A percentile compares a stretch with the other conserved stretches of the same genome.
Conservation (phyloP, 1,140 invertebrate genomes). For the Megalonaias nervosa region DNA sequence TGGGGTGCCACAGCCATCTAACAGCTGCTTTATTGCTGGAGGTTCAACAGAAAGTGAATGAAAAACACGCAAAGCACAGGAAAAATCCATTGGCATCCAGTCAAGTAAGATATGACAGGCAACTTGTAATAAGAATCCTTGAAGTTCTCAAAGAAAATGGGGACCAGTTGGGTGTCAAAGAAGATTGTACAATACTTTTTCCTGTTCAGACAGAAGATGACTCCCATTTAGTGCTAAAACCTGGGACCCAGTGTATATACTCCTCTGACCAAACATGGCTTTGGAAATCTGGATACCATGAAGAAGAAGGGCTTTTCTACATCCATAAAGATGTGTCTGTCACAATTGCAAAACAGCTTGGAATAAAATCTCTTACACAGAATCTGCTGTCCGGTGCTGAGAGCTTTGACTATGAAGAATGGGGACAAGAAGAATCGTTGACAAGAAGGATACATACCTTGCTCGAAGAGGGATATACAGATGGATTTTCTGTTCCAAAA, state of each 20-base stretch:
- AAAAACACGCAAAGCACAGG: background rate
- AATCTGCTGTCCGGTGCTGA: slow-evolving; percentile 26
- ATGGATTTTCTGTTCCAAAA: slow-evolving; percentile 56
- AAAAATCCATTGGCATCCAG: background rate
- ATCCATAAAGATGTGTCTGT: slow-evolving; percentile 30
- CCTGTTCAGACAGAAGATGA: slow-evolving; percentile 30
- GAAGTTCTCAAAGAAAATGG: background rate
- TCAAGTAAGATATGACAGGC: background rate
- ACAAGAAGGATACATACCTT: slow-evolving; percentile 45
- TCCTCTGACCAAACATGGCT: slow-evolving; percentile 41
- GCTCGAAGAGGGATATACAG: slow-evolving; percentile 41
- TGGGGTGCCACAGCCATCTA: slow-evolving; percentile 5
- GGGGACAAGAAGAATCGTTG: slow-evolving; percentile 51
- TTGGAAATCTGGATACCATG: slow-evolving; percentile 31
- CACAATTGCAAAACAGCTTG: slow-evolving; percentile 34
- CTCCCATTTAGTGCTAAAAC: slow-evolving; percentile 10
- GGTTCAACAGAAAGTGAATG: background rate
- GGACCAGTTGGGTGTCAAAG: background rate
- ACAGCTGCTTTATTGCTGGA: background rate
- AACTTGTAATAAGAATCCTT: slow-evolving; percentile 5
- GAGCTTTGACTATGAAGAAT: slow-evolving; percentile 29
- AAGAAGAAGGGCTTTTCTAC: slow-evolving; percentile 36
- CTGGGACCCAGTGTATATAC: slow-evolving; percentile 24
- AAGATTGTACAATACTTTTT: slow-evolving; percentile 17
- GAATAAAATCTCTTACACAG: slow-evolving; percentile 44